phyloP scores from a whole-genome alignment of 2,797 vertebrate genomes.

The Anguilla anguilla region DNA sequence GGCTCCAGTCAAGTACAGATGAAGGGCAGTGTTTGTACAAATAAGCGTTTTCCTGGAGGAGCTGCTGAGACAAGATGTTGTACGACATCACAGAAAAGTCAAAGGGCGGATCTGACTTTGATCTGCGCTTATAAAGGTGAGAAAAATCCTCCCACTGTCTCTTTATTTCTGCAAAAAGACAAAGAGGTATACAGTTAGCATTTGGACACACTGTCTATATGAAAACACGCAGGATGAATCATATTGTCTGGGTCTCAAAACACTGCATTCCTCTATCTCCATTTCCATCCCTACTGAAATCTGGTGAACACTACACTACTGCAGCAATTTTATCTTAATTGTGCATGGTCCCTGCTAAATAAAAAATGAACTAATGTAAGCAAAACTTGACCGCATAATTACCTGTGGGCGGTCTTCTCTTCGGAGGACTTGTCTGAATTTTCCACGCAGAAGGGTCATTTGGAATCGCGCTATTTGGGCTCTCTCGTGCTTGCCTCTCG shows the following conservation, averaged over 20 bases:
- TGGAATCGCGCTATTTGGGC: constrained; percentile 17
- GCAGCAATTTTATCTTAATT: no score
- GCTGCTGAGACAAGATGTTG: constrained; percentile 94
- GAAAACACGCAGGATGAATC: not conserved
- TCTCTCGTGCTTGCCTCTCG: constrained; percentile 33
- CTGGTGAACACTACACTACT: not conserved
- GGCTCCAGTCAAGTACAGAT: constrained; percentile 77
- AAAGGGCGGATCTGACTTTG: constrained; percentile 63
- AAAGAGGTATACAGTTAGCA: not conserved
- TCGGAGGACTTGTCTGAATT: constrained; percentile 18
- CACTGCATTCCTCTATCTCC: not conserved
- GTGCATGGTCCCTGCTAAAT: no score
- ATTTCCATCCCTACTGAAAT: not conserved
- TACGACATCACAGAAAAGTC: constrained; percentile 96
- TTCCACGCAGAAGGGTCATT: constrained; percentile 29
- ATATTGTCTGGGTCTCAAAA: not conserved
- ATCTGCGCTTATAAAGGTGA: constrained; percentile 51
- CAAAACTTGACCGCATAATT: constrained; percentile 16
- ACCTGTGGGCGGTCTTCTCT: constrained; percentile 28
- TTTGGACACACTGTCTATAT: not conserved
- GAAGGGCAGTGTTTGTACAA: constrained; percentile 87
- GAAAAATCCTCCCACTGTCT: constrained; percentile 85
- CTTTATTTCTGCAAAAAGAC: constrained; percentile 70
- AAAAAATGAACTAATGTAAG: no score
- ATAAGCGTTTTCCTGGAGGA: constrained; percentile 86